Conservation (phyloP, 2,888 invertebrate species). For the Chrysotoxum bicinctum region DNA sequence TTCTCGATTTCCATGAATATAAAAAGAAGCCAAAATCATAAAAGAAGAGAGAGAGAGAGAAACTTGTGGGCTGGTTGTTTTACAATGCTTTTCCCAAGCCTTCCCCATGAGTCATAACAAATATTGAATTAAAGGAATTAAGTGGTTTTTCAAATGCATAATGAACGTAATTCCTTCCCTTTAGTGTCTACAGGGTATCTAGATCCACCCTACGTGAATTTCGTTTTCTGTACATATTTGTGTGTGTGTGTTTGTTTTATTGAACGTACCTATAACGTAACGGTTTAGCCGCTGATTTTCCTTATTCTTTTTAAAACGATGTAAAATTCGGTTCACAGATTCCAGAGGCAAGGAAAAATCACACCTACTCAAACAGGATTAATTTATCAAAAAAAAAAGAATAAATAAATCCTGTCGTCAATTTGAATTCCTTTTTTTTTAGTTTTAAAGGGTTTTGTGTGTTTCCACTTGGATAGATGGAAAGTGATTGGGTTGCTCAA, state of each 20-base stretch:
- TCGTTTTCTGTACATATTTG: not conserved
- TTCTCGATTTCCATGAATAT: conserved; percentile 16
- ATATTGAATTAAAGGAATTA: conserved; percentile 69
- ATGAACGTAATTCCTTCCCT: conserved; percentile 58
- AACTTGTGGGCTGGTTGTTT: conserved; percentile 34
- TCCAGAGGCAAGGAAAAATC: conserved; percentile 54
- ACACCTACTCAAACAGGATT: conserved; percentile 72
- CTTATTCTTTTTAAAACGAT: not conserved
- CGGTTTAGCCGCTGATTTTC: conserved; percentile 45
- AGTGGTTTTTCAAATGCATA: conserved; percentile 69
- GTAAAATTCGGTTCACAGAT: conserved; percentile 12
- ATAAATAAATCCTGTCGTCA: conserved; percentile 39
- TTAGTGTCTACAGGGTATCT: conserved; percentile 6
- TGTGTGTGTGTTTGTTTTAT: conserved; percentile 13
- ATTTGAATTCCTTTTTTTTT: conserved; percentile 27
- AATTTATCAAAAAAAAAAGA: conserved; percentile 9
- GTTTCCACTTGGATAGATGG: conserved; percentile 29
- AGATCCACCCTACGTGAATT: not conserved
- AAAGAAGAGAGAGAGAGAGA: not conserved
- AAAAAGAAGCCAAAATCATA: not conserved
- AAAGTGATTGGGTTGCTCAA: conserved; percentile 62
- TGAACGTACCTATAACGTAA: conserved; percentile 18
- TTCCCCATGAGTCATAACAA: conserved; percentile 68
- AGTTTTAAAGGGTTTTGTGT: conserved; percentile 30
- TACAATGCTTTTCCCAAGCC: conserved; percentile 45